These are phyloP conservation scores for Origma solitaria DNA, from an alignment of 2,113 vertebrate species.

Conservation along the genomic window DNA sequence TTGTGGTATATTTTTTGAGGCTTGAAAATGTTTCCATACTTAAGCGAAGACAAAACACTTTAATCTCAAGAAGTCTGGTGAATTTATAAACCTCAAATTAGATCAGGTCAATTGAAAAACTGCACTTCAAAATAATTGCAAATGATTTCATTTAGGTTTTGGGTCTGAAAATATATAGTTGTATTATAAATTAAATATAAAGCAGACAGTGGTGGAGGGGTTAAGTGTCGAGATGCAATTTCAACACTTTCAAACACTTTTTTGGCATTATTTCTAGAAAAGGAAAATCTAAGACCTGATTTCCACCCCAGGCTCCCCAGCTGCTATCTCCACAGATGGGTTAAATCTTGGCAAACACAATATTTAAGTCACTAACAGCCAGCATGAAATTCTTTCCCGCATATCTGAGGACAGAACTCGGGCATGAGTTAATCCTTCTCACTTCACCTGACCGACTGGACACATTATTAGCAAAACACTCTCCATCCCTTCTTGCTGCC, in stretches of 20 bases:
- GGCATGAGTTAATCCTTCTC: not conserved
- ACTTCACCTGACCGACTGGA: not conserved
- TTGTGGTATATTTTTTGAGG: constrained; percentile 54
- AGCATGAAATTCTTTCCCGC: not conserved
- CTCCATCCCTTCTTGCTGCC: not conserved
- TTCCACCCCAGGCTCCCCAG: not conserved
- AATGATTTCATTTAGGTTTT: constrained; percentile 37
- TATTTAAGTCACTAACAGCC: not conserved
- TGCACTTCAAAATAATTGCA: constrained; percentile 28
- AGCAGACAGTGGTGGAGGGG: not conserved
- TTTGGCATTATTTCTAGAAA: not conserved
- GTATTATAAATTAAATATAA: constrained; percentile 31
- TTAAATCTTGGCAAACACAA: not conserved
- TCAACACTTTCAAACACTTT: constrained; percentile 17
- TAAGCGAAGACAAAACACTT: constrained; percentile 49
- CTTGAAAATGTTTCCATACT: constrained; percentile 57
- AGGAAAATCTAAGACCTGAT: not conserved
- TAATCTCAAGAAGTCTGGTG: constrained; percentile 40
- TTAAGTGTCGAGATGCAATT: constrained; percentile 41
- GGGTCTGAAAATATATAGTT: not conserved
- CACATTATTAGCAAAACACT: not conserved
- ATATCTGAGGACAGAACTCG: not conserved
- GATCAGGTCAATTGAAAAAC: constrained; percentile 57
- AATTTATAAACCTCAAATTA: constrained; percentile 55
- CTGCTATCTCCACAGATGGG: not conserved